Percentiles rank a stretch among this genome's conserved stretches.
These are phyloP conservation scores for Pandemis corylana DNA, from an alignment of 2,888 invertebrate genomes.

Conservation along the genomic window DNA sequence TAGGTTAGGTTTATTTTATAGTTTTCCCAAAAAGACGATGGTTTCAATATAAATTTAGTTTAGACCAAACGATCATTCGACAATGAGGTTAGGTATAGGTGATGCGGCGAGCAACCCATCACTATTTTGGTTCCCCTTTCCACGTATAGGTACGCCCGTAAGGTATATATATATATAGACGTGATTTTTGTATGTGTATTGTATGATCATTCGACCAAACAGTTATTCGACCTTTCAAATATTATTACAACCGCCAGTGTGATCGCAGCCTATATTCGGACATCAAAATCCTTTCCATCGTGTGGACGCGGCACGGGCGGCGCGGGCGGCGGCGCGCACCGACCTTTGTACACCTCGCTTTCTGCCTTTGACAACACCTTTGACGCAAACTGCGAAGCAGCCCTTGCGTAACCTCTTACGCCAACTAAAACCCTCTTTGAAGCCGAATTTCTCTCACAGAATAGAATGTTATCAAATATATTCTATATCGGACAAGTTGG, in stretches of 20 bases:
- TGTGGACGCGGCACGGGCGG: slow-evolving; percentile 56
- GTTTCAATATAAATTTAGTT: no score
- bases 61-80: no score
- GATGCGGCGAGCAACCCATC: no score
- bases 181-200: no score
- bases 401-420: slow-evolving; percentile 72
- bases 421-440: slow-evolving; percentile 63
- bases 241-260: slow-evolving; percentile 44
- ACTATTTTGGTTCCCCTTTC: no score
- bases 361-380: slow-evolving; percentile 77
- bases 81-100: no score
- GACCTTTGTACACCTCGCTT: slow-evolving; percentile 69
- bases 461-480: slow-evolving; percentile 53
- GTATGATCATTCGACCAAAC: no score
- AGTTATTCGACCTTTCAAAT: not conserved
- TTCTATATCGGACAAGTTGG: slow-evolving; percentile 29
- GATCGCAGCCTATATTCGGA: slow-evolving; percentile 52
- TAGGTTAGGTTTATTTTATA: no score
- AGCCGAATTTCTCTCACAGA: slow-evolving; percentile 64
- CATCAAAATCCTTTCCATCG: slow-evolving; percentile 72
- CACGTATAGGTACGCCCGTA: no score
- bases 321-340: slow-evolving; percentile 46
- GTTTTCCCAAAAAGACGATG: no score
- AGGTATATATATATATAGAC: no score
- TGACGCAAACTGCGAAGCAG: slow-evolving; percentile 67